Evolutionary conservation across 1,140 invertebrate genomes (phyloP), one percentile per base, ranked within the genome.

Genomic region (Globodera ellingtonae): DNA sequence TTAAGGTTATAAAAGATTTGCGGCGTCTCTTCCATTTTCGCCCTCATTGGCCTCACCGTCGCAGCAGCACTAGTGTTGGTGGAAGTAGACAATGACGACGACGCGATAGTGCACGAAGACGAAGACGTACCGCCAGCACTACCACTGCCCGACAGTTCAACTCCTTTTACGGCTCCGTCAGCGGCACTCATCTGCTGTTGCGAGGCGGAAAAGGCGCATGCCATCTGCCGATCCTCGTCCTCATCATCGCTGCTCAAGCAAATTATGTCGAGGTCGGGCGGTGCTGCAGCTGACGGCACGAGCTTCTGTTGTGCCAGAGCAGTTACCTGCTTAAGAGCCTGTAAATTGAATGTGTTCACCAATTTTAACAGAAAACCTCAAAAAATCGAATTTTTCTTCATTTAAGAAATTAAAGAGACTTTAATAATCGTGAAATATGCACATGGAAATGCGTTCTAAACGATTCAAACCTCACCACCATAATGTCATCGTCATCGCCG

Each of bases 231-330:
- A n/a, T 89, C 91, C 91, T 87, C 91, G 90, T 88, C 90, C 90
- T 24, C 24, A 24, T 81, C 92, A 91, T 86, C 93, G 90, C 81
- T 93, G 87, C 84, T 91, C 86, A 86, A 90, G 84, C 83, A 86
- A 84, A 75, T 91, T 76, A 91, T 90, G 89, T 89, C 92, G 89
- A 90, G 92, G 91, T 90, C 91, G 15, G 91, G 89, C 18, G 90
- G 90, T 87, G 91, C 89, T 65, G 18, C 67, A 15, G 15, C 56
- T 5, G 24, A 21, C 21, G 24, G 67, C 9, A 70, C 67, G 67
- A 1, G 46, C 67, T 70, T 15, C 67, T 70, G 67, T 15, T 70
- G 67, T 35, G 18, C 21, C 9, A 15, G 56, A 13, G 56, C 56
- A 13, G 56, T 8, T 50, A 7, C 48, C 56, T 59, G 56, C 15